phyloP scores from a whole-genome alignment of 2,113 vertebrate species.

The Chloropsis hardwickii region DNA sequence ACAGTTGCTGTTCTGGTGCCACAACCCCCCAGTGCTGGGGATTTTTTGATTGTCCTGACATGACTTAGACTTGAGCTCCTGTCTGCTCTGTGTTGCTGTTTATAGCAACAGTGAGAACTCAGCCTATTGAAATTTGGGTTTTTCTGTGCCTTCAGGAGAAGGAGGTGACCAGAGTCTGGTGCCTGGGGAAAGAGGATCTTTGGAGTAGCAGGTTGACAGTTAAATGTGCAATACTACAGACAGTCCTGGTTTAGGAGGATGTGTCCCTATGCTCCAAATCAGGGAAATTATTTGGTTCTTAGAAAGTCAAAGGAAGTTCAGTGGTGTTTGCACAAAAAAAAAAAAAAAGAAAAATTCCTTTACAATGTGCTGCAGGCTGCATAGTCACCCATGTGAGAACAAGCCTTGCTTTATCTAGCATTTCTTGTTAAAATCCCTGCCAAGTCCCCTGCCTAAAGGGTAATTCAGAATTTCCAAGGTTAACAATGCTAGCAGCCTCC shows the following conservation, averaged over 20 bases:
- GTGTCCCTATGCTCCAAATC: not conserved
- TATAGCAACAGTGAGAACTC: not conserved
- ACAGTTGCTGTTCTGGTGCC: not conserved
- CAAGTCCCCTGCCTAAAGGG: not conserved
- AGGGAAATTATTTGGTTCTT: not conserved
- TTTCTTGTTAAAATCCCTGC: not conserved
- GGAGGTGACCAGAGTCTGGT: not conserved
- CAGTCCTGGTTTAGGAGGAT: not conserved
- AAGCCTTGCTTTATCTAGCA: not conserved
- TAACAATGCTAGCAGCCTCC: not conserved
- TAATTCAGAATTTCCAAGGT: not conserved
- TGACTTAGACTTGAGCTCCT: not conserved
- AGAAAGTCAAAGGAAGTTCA: not conserved
- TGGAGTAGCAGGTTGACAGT: not conserved
- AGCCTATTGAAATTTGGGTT: not conserved
- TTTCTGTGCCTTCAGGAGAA: not conserved
- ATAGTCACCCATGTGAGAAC: not conserved
- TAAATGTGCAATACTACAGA: not conserved
- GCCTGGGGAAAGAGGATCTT: not conserved
- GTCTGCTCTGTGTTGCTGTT: not conserved
- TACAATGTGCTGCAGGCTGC: not conserved
- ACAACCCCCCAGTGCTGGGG: not conserved
- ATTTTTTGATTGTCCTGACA: not conserved
- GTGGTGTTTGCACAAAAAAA: not conserved
- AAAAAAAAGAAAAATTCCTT: not conserved